Conservation (phyloP, 1,140 invertebrate species). For the Zophobas atratus region DNA sequence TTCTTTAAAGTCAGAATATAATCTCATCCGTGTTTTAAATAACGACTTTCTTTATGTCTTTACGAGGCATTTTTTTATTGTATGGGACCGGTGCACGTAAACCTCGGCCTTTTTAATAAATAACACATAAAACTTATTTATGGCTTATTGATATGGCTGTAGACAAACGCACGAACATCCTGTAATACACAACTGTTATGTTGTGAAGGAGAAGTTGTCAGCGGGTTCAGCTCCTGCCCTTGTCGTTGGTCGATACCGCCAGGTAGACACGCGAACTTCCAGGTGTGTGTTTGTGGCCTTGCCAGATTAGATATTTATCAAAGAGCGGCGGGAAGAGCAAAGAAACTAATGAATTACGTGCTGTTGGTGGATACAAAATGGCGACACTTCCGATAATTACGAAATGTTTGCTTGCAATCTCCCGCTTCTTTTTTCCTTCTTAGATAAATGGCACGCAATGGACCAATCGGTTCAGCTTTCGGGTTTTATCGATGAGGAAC, state of each 20-base stretch:
- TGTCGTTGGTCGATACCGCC: conserved; percentile 26
- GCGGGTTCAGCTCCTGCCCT: conserved; percentile 15
- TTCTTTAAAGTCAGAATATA: conserved; percentile 14
- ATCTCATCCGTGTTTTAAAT: conserved; percentile 12
- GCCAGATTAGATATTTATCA: conserved; percentile 41
- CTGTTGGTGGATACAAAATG: conserved; percentile 1
- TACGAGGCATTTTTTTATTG: not conserved
- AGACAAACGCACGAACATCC: conserved; percentile 28
- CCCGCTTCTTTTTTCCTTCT: not conserved
- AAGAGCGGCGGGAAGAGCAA: conserved; percentile 33
- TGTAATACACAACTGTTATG: conserved; percentile 1
- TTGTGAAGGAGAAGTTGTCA: conserved; percentile 27
- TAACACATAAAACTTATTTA: conserved; percentile 35
- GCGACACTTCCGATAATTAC: conserved; percentile 28
- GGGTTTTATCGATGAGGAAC: not conserved
- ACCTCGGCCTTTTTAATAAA: conserved; percentile 9
- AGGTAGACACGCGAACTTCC: conserved; percentile 34
- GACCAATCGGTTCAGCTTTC: not conserved
- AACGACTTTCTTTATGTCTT: not conserved
- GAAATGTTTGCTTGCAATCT: too few species aligned
- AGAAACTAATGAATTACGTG: conserved; percentile 36
- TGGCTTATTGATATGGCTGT: conserved; percentile 2
- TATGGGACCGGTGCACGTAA: not conserved
- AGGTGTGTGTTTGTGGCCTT: conserved; percentile 42
- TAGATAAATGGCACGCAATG: not conserved